These are phyloP conservation scores for Empis livida DNA, from an alignment of 2,888 invertebrate species.

Conservation along the genomic window DNA sequence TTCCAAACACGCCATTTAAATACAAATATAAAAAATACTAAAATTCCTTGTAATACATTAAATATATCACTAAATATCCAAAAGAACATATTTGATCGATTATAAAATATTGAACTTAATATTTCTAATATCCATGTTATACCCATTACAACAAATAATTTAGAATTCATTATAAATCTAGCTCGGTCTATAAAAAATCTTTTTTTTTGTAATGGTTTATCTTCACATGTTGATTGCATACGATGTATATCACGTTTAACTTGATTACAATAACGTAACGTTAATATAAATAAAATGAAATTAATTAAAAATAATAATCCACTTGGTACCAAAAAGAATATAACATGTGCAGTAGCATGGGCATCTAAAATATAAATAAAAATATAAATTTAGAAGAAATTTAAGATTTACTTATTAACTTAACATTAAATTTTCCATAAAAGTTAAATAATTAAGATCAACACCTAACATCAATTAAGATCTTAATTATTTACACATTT, in stretches of 20 bases:
- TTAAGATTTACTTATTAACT: too few relatives aligned
- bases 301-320: conserved; percentile 51
- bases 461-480: too few relatives aligned
- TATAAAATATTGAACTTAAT: conserved; percentile 42
- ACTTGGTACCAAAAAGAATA: conserved; percentile 54
- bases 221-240: conserved; percentile 49
- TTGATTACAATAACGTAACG: conserved; percentile 53
- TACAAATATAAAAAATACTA: conserved; percentile 60
- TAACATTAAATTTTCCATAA: too few relatives aligned
- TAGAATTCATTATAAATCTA: conserved; percentile 56
- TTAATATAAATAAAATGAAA: conserved; percentile 52
- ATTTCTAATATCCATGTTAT: conserved; percentile 59
- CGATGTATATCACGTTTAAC: conserved; percentile 62
- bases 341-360: conserved; percentile 31
- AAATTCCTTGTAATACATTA: conserved; percentile 58
- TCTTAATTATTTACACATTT: too few relatives aligned
- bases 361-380: conserved; percentile 20
- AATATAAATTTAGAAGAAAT: too few relatives aligned
- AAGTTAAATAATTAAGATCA: too few relatives aligned
- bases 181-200: conserved; percentile 54
- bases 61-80: conserved; percentile 46
- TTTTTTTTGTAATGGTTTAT: conserved; percentile 44
- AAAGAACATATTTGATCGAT: conserved; percentile 39
- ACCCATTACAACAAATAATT: conserved; percentile 69
- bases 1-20: conserved; percentile 53